A percentile compares a stretch with the other conserved stretches of the same genome.
These are phyloP conservation scores for Linnaemya vulpina DNA, from an alignment of 2,888 invertebrate genomes.

Conservation along the genomic window DNA sequence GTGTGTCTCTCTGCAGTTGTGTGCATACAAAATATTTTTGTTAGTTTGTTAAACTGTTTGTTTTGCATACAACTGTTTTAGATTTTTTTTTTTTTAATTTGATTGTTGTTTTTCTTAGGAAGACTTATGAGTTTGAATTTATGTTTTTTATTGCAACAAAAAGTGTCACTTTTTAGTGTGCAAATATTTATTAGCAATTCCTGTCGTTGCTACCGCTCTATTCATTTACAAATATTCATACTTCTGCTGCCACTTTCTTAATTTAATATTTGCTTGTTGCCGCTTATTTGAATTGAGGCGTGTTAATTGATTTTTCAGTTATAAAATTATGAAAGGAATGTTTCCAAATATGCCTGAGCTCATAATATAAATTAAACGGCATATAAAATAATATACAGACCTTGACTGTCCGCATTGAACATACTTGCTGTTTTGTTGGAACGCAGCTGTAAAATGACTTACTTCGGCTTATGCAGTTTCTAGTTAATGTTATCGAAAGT, in stretches of 20 bases:
- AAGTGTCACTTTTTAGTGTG: conserved; percentile 38
- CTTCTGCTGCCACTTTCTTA: conserved; percentile 42
- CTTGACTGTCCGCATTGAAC: conserved; percentile 25
- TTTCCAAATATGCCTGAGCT: conserved; percentile 7
- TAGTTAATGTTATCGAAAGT: too few relatives aligned
- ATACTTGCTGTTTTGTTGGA: neutral
- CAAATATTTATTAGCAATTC: neutral
- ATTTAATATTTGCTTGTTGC: neutral
- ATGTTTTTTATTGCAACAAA: conserved; percentile 15
- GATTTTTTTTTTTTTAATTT: neutral
- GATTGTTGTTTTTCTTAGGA: conserved; percentile 1
- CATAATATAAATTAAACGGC: conserved; percentile 8
- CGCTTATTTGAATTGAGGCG: conserved; percentile 36
- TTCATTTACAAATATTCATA: neutral
- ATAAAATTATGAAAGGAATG: conserved; percentile 31
- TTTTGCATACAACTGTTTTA: conserved; percentile 39
- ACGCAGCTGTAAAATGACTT: neutral
- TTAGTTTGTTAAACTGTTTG: conserved; percentile 21
- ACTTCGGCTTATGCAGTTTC: neutral
- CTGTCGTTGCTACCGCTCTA: conserved; percentile 22
- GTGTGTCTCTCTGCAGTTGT: conserved; percentile 1
- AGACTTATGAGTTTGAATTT: neutral
- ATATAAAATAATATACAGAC: neutral
- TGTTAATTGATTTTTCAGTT: conserved; percentile 30
- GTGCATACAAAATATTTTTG: neutral